These are phyloP conservation scores for Hydrophis major DNA, from an alignment of 2,797 vertebrate genomes.

Conservation along the genomic window DNA sequence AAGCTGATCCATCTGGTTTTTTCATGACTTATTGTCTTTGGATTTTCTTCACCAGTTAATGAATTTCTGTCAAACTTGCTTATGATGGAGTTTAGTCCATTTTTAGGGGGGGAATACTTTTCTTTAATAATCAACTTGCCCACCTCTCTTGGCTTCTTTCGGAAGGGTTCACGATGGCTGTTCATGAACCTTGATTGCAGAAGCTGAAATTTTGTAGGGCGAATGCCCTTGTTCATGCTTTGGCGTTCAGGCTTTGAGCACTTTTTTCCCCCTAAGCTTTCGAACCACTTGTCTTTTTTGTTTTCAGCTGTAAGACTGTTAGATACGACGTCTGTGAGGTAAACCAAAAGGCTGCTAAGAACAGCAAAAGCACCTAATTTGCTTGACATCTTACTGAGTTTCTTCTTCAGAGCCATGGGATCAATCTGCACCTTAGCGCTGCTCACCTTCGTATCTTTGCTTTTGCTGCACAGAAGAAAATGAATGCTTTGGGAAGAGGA, in stretches of 20 bases:
- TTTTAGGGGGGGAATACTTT: constrained; percentile 47
- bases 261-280: constrained; percentile 38
- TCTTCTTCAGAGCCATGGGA: constrained; percentile 75
- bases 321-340: constrained; percentile 64
- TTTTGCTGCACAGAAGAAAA: constrained; percentile 76
- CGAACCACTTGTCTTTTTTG: constrained; percentile 46
- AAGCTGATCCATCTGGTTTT: constrained; percentile 50
- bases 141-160: constrained; percentile 81
- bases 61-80: constrained; percentile 62
- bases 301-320: constrained; percentile 23
- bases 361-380: constrained; percentile 73
- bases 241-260: constrained; percentile 3
- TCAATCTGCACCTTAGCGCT: constrained; percentile 63
- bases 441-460: constrained; percentile 20
- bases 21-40: not conserved
- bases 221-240: constrained; percentile 27
- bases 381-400: constrained; percentile 72
- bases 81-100: constrained; percentile 49
- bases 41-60: constrained; percentile 31
- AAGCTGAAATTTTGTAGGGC: constrained; percentile 85
- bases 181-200: constrained; percentile 86
- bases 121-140: constrained; percentile 76
- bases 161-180: constrained; percentile 71
- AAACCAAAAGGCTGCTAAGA: constrained; percentile 83
- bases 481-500: constrained; percentile 39